Base-by-base conservation (phyloP, 1,140 invertebrate species). In the Diorhabda elongata region DNA sequence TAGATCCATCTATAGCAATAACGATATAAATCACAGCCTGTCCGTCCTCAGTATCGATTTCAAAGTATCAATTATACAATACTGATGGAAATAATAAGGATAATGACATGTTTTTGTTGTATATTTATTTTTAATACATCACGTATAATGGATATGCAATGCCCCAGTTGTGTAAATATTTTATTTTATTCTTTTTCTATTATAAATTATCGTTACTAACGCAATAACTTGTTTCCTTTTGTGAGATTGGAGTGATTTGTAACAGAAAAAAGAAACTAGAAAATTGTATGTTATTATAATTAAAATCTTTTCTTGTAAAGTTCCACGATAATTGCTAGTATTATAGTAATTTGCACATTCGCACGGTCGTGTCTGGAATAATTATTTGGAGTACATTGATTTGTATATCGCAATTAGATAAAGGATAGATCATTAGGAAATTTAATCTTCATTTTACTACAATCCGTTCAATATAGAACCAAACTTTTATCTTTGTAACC, bases 231-330 rank as follows among this genome's bases (percentile, higher is more conserved):
- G 47, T 52, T 52, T 52, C 47, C 47, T 52, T n/a, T 52, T 52
- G 47, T 52, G n/a, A 52, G n/a, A 52, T n/a, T 52, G 47, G 26
- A 26, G 26, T 52, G n/a, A 6, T 52, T 52, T 6, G 47, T 52
- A 52, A 8, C 47, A 52, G n/a, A 6, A n/a, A 52, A 52, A 52
- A 52, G n/a, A 6, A 52, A 52, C 47, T 52, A 8, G 2, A 4
- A 52, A 52, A 52, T 52, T 52, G 47, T 52, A 52, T 52, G 47
- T 52, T 52, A 52, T 52, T 52, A 52, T 52, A 52, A 52, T 52
- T 52, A 52, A 52, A 52, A 52, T 52, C n/a, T 52, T 52, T 52
- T 52, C 47, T 52, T n/a, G 47, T 52, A n/a, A 4, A 52, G n/a
- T 52, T 52, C 6, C n/a, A 52, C 47, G 47, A 52, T 52, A 52